A percentile compares a stretch with the other conserved stretches of the same genome.
These are phyloP conservation scores for Hypsopygia costalis DNA, from an alignment of 2,888 invertebrate species.

Conservation along the genomic window DNA sequence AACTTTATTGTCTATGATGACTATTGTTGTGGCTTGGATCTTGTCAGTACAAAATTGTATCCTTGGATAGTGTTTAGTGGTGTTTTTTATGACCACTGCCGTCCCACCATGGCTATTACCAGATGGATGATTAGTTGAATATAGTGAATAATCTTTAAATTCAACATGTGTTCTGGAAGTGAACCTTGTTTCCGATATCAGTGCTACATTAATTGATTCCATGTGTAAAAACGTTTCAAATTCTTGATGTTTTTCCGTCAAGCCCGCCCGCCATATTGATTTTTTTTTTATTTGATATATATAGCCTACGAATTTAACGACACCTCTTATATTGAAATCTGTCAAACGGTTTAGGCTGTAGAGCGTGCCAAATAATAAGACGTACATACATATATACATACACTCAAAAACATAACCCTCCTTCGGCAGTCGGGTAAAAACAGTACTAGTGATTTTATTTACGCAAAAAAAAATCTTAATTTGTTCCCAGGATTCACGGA, in stretches of 20 bases:
- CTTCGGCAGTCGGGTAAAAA: too few relatives aligned
- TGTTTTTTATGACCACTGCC: conserved; percentile 18
- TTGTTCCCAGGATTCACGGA: conserved; percentile 54
- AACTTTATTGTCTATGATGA: conserved; percentile 9
- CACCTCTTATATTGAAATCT: too few relatives aligned
- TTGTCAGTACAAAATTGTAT: conserved; percentile 12
- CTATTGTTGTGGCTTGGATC: conserved; percentile 16
- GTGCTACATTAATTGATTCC: conserved; percentile 19
- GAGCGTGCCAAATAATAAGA: too few relatives aligned
- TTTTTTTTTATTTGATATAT: too few relatives aligned
- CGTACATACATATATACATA: too few relatives aligned
- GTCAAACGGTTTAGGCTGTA: too few relatives aligned
- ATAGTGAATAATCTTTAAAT: conserved; percentile 12
- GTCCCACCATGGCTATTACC: conserved; percentile 22
- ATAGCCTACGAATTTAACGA: too few relatives aligned
- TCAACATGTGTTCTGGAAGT: conserved; percentile 15
- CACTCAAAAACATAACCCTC: too few relatives aligned
- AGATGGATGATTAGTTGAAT: conserved; percentile 19
- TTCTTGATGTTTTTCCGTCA: conserved; percentile 18
- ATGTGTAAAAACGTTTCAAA: conserved; percentile 14
- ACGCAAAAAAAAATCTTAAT: too few relatives aligned
- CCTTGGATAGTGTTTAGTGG: conserved; percentile 17
- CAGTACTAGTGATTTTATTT: too few relatives aligned
- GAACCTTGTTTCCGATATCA: conserved; percentile 23
- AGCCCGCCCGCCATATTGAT: too few relatives aligned